Conservation (phyloP, 2,888 invertebrate species). For the Yponomeuta cagnagella region DNA sequence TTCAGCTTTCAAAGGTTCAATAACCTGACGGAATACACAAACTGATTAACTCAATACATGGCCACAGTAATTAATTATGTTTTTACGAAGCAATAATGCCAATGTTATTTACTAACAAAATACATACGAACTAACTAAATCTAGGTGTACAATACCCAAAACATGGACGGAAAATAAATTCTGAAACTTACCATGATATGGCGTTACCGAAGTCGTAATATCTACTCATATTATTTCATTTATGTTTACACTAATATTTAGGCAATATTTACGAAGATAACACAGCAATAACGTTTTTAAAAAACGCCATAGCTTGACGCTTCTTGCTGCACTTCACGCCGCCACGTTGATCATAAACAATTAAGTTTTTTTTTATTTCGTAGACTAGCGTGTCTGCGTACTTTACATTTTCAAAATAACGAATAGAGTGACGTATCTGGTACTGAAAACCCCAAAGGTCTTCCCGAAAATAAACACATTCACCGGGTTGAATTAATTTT, state of each 20-base stretch:
- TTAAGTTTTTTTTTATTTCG: slow-evolving; percentile 10
- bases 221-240: slow-evolving; percentile 68
- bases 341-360: slow-evolving; percentile 70
- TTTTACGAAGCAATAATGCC: not conserved
- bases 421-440: not conserved
- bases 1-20: not conserved
- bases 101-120: slow-evolving; percentile 3
- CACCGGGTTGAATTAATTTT: too few relatives aligned
- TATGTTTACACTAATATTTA: slow-evolving; percentile 51
- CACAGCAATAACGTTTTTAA: slow-evolving; percentile 45
- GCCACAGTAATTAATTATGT: not conserved
- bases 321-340: slow-evolving; percentile 36
- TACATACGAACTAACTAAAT: slow-evolving; percentile 9
- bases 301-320: slow-evolving; percentile 67
- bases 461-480: too few relatives aligned
- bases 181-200: slow-evolving; percentile 68
- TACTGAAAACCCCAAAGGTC: not conserved
- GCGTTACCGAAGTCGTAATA: slow-evolving; percentile 74
- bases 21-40: not conserved
- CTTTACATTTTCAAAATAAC: slow-evolving; percentile 13
- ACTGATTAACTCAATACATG: not conserved
- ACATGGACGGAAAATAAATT: slow-evolving; percentile 48
- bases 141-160: slow-evolving; percentile 41
- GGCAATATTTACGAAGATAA: slow-evolving; percentile 33
- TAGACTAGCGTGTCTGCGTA: slow-evolving; percentile 22